Percentiles rank a stretch among this genome's conserved stretches.
Conservation (phyloP, 2,113 vertebrate genomes). For the Lathamus discolor region DNA sequence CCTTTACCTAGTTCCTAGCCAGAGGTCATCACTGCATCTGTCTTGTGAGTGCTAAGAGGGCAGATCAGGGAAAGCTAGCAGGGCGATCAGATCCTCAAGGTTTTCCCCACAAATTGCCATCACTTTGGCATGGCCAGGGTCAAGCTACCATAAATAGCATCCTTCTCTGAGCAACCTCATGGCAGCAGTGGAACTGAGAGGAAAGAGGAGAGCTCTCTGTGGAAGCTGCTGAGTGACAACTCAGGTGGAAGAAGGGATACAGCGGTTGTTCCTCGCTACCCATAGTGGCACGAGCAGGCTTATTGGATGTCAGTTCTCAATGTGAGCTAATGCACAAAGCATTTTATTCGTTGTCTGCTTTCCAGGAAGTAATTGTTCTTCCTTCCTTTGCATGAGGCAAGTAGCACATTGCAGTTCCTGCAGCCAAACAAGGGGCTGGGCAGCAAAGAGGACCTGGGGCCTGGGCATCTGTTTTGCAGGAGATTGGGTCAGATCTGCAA, state of each 20-base stretch:
- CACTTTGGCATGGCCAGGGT: background rate
- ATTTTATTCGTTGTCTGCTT: background rate
- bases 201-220: background rate
- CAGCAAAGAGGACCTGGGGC: background rate
- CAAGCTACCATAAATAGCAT: background rate
- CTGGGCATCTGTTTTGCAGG: background rate
- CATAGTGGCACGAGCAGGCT: background rate
- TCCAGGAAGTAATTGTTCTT: background rate
- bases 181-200: rapidly evolving
- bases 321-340: rapidly evolving
- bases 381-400: background rate
- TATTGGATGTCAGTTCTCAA: background rate
- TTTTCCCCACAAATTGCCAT: background rate
- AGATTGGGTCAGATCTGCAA: constrained; percentile 1
- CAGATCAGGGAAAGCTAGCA: background rate
- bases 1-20: background rate
- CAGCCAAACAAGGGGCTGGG: background rate
- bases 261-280: rapidly evolving
- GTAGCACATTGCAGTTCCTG: background rate
- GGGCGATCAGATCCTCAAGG: background rate
- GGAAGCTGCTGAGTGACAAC: background rate
- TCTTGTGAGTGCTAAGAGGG: background rate
- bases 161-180: background rate
- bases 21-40: background rate
- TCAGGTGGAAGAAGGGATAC: background rate